Evolutionary conservation across 2,113 vertebrate genomes (phyloP).

Genomic region (Arothron firmamentum): DNA sequence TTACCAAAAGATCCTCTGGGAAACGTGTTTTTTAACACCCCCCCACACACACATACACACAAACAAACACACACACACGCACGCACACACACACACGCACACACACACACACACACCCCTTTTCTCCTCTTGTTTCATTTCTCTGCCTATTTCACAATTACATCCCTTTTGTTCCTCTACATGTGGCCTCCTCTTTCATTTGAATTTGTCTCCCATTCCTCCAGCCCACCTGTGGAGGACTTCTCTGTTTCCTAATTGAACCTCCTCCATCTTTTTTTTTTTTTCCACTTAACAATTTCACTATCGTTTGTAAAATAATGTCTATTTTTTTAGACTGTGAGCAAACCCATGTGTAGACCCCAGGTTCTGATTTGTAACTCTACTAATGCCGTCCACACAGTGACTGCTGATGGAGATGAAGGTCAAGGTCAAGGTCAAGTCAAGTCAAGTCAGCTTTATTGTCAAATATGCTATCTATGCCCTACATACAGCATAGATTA

Average conservation of each 20-base stretch:
- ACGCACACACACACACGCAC: constrained; percentile 43
- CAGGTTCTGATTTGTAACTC: constrained; percentile 27
- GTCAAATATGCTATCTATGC: too few relatives aligned
- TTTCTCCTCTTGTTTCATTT: constrained; percentile 40
- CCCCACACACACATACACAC: constrained; percentile 48
- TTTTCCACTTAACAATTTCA: neutral
- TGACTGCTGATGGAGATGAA: constrained; percentile 62
- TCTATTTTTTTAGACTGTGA: too few relatives aligned
- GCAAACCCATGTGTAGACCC: constrained; percentile 6
- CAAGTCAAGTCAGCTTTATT: too few relatives aligned
- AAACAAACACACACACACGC: constrained; percentile 37
- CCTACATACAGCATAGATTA: too few relatives aligned
- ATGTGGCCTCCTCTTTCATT: constrained; percentile 3
- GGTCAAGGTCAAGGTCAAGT: too few relatives aligned
- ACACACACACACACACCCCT: constrained; percentile 45
- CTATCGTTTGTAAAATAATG: too few relatives aligned
- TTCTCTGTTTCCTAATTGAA: neutral
- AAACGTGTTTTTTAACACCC: constrained; percentile 65
- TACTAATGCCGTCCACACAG: constrained; percentile 46
- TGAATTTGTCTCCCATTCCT: constrained; percentile 10
- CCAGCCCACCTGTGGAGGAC: constrained; percentile 17
- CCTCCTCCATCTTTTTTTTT: neutral
- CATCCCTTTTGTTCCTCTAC: constrained; percentile 23
- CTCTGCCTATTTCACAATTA: constrained; percentile 42
- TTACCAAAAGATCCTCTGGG: constrained; percentile 61